These are phyloP conservation scores for Acropternis orthonyx DNA, from an alignment of 2,797 vertebrate genomes.

Conservation along the genomic window DNA sequence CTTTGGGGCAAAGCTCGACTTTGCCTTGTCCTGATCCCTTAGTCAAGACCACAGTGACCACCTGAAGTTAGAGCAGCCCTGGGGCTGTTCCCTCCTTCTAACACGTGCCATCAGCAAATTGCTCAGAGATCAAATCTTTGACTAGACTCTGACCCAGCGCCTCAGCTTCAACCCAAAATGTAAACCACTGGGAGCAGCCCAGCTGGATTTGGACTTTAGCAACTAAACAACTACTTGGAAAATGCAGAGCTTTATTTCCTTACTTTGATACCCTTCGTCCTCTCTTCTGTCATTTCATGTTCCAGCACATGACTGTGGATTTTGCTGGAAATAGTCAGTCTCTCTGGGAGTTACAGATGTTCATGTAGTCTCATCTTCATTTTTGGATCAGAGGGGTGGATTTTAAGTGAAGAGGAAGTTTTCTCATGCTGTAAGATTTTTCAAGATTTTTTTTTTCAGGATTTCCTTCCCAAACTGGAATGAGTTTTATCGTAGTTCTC, in stretches of 20 bases:
- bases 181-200: background rate
- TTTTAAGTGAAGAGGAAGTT: background rate
- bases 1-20: background rate
- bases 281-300: background rate
- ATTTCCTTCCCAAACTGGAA: background rate
- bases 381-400: background rate
- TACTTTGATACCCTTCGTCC: background rate
- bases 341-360: background rate
- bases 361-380: background rate
- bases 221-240: background rate
- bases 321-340: background rate
- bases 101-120: background rate
- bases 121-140: background rate
- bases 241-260: background rate
- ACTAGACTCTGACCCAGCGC: background rate
- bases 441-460: background rate
- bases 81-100: background rate
- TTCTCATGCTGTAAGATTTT: background rate
- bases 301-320: background rate
- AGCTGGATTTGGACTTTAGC: background rate
- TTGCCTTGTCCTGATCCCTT: background rate
- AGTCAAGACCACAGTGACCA: slow-evolving; percentile 21
- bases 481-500: background rate
- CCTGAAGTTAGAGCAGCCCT: background rate
- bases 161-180: background rate